These are phyloP conservation scores for Sarcophaga subvicina DNA, from an alignment of 2,888 invertebrate genomes.

Conservation along the genomic window DNA sequence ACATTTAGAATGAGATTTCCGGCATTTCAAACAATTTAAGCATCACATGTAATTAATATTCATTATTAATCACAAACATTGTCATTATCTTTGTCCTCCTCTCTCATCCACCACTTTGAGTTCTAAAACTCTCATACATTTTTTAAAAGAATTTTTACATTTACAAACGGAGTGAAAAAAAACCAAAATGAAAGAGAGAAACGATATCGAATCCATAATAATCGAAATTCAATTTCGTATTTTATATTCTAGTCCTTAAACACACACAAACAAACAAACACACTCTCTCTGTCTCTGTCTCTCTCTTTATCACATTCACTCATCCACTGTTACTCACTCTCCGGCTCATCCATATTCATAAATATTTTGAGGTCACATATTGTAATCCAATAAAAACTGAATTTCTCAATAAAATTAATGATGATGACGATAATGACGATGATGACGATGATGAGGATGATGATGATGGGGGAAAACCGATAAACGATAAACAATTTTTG, in stretches of 20 bases:
- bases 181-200: neutral
- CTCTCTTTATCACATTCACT: neutral
- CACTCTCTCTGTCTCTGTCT: neutral
- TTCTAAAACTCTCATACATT: too few species aligned
- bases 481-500: neutral
- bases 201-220: slow-evolving; percentile 17
- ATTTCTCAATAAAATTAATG: slow-evolving; percentile 65
- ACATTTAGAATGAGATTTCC: too few species aligned
- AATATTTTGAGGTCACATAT: slow-evolving; percentile 62
- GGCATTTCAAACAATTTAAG: too few species aligned
- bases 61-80: too few species aligned
- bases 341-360: slow-evolving; percentile 20
- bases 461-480: too few species aligned
- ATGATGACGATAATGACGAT: slow-evolving; percentile 21
- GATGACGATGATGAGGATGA: neutral
- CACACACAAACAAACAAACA: neutral
- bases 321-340: neutral
- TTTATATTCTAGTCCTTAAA: slow-evolving; percentile 23
- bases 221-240: slow-evolving; percentile 38
- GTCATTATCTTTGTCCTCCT: too few species aligned
- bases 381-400: slow-evolving; percentile 63
- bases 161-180: neutral
- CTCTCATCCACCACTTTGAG: too few species aligned
- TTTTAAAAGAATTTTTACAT: neutral
- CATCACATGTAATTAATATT: too few species aligned